Conservation (phyloP, 2,113 vertebrate genomes). For the Lethenteron reissneri region DNA sequence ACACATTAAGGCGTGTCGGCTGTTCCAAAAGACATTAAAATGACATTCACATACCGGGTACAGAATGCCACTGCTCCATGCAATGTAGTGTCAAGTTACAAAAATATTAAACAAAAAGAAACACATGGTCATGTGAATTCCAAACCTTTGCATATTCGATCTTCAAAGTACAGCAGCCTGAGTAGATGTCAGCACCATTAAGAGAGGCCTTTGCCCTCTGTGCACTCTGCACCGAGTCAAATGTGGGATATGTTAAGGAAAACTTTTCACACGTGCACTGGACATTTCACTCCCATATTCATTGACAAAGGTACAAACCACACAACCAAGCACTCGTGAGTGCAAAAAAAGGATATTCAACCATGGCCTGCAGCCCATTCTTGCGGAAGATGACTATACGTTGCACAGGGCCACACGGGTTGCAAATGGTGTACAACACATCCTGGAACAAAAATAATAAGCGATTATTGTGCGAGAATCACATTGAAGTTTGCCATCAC, state of each 20-base stretch:
- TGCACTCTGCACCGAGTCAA: slow-evolving; percentile 77
- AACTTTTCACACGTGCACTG: not conserved
- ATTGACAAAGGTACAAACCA: not conserved
- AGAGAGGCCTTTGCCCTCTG: slow-evolving; percentile 80
- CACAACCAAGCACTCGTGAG: no score
- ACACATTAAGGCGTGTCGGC: slow-evolving; percentile 81
- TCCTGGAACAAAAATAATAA: slow-evolving; percentile 26
- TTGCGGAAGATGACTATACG: slow-evolving; percentile 91
- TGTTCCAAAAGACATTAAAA: slow-evolving; percentile 15
- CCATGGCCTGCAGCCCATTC: slow-evolving; percentile 86
- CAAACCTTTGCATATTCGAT: slow-evolving; percentile 85
- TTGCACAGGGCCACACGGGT: slow-evolving; percentile 78
- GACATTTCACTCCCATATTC: not conserved
- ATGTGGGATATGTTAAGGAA: slow-evolving; percentile 39
- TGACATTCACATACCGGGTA: no score
- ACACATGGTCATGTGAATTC: not conserved
- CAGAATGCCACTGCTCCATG: no score
- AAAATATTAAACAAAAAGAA: no score
- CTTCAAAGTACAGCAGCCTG: slow-evolving; percentile 79
- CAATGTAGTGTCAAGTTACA: no score
- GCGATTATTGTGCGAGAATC: no score
- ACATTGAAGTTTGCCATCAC: no score
- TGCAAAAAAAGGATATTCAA: slow-evolving; percentile 63
- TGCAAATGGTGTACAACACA: slow-evolving; percentile 80
- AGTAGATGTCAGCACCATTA: slow-evolving; percentile 84